phyloP scores from a whole-genome alignment of 2,888 invertebrate genomes.

The Plusia festucae region DNA sequence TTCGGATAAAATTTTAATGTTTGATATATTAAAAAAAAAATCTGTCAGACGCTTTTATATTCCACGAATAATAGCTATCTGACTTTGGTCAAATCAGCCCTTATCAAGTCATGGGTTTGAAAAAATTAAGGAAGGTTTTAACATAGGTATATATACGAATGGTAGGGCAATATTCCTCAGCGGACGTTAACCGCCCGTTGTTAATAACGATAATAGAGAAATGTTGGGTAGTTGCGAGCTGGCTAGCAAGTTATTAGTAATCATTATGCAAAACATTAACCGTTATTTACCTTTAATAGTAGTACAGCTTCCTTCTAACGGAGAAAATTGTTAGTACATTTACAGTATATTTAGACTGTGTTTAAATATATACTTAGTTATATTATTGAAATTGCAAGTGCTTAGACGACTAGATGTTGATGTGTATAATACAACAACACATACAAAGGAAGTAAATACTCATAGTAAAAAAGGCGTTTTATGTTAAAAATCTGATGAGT shows the following conservation, averaged over 20 bases:
- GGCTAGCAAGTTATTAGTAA: constrained; percentile 12
- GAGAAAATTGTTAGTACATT: not conserved
- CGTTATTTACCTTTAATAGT: constrained; percentile 21
- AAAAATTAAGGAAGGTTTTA: not conserved
- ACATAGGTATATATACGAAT: not conserved
- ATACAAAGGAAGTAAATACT: too few relatives aligned
- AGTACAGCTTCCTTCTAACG: constrained; percentile 5
- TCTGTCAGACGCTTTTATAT: too few relatives aligned
- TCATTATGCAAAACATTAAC: constrained; percentile 16
- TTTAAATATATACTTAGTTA: not conserved
- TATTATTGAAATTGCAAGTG: not conserved
- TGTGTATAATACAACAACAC: too few relatives aligned
- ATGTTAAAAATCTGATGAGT: too few relatives aligned
- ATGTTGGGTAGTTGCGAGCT: constrained; percentile 13
- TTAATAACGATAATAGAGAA: constrained; percentile 45
- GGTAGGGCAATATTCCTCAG: constrained; percentile 20
- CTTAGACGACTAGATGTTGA: not conserved
- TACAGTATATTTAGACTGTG: not conserved
- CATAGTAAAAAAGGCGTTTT: not conserved
- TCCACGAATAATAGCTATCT: too few relatives aligned
- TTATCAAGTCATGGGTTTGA: constrained; percentile 6
- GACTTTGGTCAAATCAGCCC: too few relatives aligned
- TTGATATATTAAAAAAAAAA: too few relatives aligned
- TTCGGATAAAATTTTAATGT: too few relatives aligned
- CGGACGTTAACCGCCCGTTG: constrained; percentile 26